A percentile compares a stretch with the other conserved stretches of the same genome.
Conservation (phyloP, 2,113 vertebrate species). For the Chamaea fasciata region DNA sequence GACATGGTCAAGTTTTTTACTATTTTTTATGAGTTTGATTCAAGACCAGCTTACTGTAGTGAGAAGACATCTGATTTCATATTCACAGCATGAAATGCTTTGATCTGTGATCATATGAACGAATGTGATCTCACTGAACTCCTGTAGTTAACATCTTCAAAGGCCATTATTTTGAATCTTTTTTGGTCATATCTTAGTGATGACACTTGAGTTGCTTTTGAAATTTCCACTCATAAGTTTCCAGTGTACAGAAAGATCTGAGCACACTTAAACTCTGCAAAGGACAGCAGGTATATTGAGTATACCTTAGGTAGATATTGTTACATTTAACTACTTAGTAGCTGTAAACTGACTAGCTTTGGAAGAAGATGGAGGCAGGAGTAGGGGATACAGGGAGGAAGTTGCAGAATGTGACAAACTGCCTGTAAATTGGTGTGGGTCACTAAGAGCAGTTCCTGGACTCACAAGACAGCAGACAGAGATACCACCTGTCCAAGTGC, state of each 20-base stretch:
- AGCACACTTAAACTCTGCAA: neutral
- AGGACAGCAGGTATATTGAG: neutral
- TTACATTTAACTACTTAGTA: neutral
- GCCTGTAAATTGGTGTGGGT: neutral
- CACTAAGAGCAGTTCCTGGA: neutral
- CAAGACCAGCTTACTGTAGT: neutral
- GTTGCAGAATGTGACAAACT: neutral
- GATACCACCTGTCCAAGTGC: neutral
- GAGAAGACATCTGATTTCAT: neutral
- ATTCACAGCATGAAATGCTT: neutral
- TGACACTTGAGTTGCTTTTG: neutral
- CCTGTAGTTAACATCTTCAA: neutral
- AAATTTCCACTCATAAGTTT: neutral
- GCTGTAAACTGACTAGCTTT: neutral
- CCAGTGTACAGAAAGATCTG: neutral
- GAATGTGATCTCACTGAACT: neutral
- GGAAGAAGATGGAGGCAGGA: rapidly evolving
- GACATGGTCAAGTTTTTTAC: neutral
- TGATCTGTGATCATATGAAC: neutral
- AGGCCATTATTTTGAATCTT: neutral
- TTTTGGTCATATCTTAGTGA: neutral
- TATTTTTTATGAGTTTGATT: neutral
- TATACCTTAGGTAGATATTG: neutral
- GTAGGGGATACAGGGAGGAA: neutral
- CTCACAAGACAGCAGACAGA: neutral